Percentiles rank a stretch among this genome's conserved stretches.
phyloP scores from a whole-genome alignment of 2,113 vertebrate species.

The Nanorana parkeri region DNA sequence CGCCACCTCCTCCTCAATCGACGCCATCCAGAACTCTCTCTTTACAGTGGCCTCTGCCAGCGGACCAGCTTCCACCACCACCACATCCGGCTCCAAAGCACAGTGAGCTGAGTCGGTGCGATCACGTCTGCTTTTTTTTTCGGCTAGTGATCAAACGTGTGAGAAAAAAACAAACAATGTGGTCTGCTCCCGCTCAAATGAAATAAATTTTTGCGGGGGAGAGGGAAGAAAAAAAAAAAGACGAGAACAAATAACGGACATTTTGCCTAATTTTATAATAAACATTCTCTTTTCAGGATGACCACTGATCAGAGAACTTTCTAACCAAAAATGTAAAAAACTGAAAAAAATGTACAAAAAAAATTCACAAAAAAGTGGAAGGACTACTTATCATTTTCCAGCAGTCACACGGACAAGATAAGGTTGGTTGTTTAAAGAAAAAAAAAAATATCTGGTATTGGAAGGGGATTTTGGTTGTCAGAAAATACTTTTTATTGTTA shows the following conservation, averaged over 20 bases:
- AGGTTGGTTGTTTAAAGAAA: conserved; percentile 79
- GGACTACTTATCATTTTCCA: conserved; percentile 83
- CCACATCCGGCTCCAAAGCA: conserved; percentile 96
- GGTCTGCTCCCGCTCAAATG: conserved; percentile 64
- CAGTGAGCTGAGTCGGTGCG: conserved; percentile 82
- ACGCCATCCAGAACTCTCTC: conserved; percentile 86
- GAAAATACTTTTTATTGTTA: conserved; percentile 65
- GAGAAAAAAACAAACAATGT: conserved; percentile 27
- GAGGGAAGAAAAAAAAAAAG: conserved; percentile 51
- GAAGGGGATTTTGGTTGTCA: conserved; percentile 75
- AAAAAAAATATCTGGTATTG: conserved; percentile 71
- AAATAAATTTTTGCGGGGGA: conserved; percentile 59
- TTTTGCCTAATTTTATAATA: conserved; percentile 85
- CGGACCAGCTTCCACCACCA: conserved; percentile 89
- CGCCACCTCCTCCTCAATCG: conserved; percentile 78
- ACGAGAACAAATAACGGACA: conserved; percentile 73
- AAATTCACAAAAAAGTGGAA: conserved; percentile 73
- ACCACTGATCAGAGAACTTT: conserved; percentile 86
- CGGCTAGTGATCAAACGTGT: conserved; percentile 57
- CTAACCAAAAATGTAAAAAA: conserved; percentile 91
- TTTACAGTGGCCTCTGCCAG: conserved; percentile 84
- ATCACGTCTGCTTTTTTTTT: conserved; percentile 60
- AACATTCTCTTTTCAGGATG: conserved; percentile 87
- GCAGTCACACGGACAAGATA: conserved; percentile 79
- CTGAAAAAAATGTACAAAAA: conserved; percentile 58